phyloP scores from a whole-genome alignment of 2,797 vertebrate genomes.

The Hyperoplus immaculatus region DNA sequence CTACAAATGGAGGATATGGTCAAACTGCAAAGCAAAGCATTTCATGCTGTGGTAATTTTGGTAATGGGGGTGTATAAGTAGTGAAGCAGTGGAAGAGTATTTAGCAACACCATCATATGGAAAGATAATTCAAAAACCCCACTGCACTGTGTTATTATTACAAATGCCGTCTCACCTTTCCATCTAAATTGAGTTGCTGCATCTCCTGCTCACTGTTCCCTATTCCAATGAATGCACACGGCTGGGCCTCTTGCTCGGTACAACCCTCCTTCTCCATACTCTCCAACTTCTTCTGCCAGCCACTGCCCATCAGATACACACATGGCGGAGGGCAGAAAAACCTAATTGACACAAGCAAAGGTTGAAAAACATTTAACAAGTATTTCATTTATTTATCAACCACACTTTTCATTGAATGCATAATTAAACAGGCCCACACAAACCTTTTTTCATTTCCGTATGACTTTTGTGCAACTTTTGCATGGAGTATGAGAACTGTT shows the following conservation, averaged over 20 bases:
- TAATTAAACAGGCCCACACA: conserved; percentile 5
- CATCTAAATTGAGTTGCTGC: conserved; percentile 98
- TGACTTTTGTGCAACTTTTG: conserved; percentile 98
- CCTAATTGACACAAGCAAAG: conserved; percentile 71
- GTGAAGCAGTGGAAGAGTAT: not conserved
- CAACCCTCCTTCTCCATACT: conserved; percentile 96
- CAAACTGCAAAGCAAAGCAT: conserved; percentile 18
- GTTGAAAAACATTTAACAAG: not conserved
- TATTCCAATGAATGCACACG: conserved; percentile 98
- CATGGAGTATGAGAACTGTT: conserved; percentile 96
- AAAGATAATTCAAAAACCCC: not conserved
- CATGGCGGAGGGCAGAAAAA: conserved; percentile 99
- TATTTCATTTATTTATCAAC: not conserved
- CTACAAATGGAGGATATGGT: not conserved
- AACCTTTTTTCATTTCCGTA: conserved; percentile 99
- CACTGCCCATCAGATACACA: conserved; percentile 98
- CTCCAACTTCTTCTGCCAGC: conserved; percentile 99
- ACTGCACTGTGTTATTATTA: not conserved
- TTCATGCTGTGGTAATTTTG: conserved; percentile 19
- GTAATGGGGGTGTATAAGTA: not conserved
- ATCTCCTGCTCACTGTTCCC: conserved; percentile 99
- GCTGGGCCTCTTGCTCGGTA: conserved; percentile 96
- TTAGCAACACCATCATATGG: not conserved
- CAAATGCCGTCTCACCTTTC: conserved; percentile 88
- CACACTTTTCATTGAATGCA: not conserved